phyloP scores from a whole-genome alignment of 2,113 vertebrate species.

The Cephalopholis sonnerati region DNA sequence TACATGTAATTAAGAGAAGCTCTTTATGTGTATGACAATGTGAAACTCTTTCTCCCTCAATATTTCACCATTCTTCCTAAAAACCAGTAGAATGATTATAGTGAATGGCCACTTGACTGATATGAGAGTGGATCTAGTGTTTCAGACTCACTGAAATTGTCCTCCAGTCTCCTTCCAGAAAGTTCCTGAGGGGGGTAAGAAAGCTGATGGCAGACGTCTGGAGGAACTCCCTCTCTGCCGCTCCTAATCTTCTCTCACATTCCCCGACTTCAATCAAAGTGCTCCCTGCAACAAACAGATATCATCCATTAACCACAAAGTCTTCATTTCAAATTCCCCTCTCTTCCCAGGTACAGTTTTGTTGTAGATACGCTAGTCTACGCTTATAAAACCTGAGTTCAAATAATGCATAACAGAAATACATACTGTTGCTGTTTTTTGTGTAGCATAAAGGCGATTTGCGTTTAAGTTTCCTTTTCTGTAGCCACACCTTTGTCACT shows the following conservation, averaged over 20 bases:
- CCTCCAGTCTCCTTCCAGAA: constrained; percentile 97
- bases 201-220: constrained; percentile 92
- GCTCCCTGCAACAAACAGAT: constrained; percentile 68
- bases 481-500: neutral
- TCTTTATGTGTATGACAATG: neutral
- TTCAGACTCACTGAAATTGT: constrained; percentile 92
- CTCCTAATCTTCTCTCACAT: constrained; percentile 90
- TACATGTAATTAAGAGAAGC: neutral
- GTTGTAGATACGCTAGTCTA: neutral
- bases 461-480: neutral
- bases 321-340: neutral
- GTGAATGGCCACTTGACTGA: neutral
- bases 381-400: no score
- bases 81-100: neutral
- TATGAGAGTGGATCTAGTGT: neutral
- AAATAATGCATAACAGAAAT: no score
- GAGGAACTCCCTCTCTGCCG: constrained; percentile 92
- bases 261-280: constrained; percentile 93
- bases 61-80: neutral
- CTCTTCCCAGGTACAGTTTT: neutral
- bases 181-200: constrained; percentile 94
- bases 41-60: neutral
- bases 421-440: no score
- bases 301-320: constrained; percentile 6
- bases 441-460: no score